Base-by-base conservation (phyloP, 2,113 vertebrate genomes). In the Scortum barcoo region DNA sequence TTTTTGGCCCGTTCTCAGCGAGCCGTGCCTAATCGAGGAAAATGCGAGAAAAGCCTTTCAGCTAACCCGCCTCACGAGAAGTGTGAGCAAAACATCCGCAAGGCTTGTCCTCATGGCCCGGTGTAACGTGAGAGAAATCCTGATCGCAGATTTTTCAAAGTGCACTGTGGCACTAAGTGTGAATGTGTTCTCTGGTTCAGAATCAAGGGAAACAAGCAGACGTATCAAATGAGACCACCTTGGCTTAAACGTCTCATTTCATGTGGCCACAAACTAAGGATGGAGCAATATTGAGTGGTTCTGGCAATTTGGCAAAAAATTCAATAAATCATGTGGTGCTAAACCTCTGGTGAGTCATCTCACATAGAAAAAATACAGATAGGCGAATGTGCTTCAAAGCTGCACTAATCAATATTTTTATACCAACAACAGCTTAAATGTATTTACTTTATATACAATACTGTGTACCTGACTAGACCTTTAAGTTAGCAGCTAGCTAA, bases 71-170 rank as follows among this genome's bases (percentile, higher is more conserved):
- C 63, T 77, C 63, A 65, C 14, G 57, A 71, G 67, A 70, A 78
- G 78, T 65, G 78, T 84, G 67, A 36, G 81, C 68, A 82, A 84
- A 62, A 69, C 56, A 61, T 86, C 78, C 53, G 6, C 33, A 9
- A 1, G 56, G 42, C 50, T 72, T 56, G 51, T 72, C 70, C 68
- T 67, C 33, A 10, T 51, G 60, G 56, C 36, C 24, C 51, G 50
- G 33, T 12, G 40, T 72, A 71, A 65, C 66, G 65, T 44, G 72
- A 63, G 28, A 0, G 2, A 65, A 48, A 58, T 5, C 12, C 28
- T 57, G 50, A 69, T 78, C 10, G 75, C 53, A 22, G 46, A 61
- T 73, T 66, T 57, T 70, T 78, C 19, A 22, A 20, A 69, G 22
- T 66, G 33, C 67, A 36, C 50, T 33, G 30, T 2, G 48, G 74